Evolutionary conservation across 2,113 vertebrate species (phyloP).

Genomic region (Gallinago media): DNA sequence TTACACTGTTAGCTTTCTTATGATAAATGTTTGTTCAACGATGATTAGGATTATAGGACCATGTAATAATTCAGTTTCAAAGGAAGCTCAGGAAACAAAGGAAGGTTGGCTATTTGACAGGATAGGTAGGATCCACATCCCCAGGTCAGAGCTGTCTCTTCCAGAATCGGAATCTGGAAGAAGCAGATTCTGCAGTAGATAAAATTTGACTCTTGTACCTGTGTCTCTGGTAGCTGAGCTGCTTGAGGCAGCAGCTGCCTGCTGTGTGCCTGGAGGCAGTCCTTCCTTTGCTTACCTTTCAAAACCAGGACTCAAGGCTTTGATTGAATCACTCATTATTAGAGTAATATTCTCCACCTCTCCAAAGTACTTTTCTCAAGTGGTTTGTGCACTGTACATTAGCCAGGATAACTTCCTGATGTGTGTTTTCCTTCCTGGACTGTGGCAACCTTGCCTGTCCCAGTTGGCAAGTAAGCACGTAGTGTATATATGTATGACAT

Average conservation of each 20-base stretch:
- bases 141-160: background rate
- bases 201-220: background rate
- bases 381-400: background rate
- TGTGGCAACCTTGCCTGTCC: background rate
- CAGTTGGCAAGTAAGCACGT: background rate
- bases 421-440: background rate
- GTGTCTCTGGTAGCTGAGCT: background rate
- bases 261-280: background rate
- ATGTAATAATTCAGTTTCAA: background rate
- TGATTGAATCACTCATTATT: background rate
- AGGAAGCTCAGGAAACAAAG: background rate
- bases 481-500: too few relatives aligned
- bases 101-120: background rate
- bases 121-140: background rate
- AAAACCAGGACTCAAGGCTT: background rate
- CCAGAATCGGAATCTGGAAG: background rate
- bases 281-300: background rate
- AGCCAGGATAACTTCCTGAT: background rate
- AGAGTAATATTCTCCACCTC: background rate
- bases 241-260: background rate
- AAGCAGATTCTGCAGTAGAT: background rate
- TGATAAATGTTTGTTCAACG: background rate
- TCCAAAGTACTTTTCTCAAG: background rate
- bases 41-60: background rate
- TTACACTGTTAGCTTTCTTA: background rate